Evolutionary conservation across 2,888 invertebrate species (phyloP).

Genomic region (Polymixis flavicincta): DNA sequence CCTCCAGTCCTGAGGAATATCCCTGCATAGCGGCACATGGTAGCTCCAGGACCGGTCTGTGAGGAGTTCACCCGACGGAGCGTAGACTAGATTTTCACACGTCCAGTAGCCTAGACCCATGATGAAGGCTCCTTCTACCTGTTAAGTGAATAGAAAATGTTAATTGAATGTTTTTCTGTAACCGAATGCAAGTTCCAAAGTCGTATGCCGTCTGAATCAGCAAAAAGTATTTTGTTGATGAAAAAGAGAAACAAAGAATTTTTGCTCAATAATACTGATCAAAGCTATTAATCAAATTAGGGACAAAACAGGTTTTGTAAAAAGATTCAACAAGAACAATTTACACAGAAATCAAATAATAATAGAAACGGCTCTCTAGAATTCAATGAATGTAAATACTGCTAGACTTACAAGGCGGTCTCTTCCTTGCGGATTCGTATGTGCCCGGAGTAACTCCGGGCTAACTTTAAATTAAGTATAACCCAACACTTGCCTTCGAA

Average conservation of each 20-base stretch:
- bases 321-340: constrained; percentile 1
- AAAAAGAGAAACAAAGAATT: background rate
- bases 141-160: background rate
- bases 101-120: constrained; percentile 95
- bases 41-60: constrained; percentile 95
- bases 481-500: background rate
- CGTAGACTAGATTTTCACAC: constrained; percentile 92
- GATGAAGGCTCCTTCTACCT: constrained; percentile 93
- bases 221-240: background rate
- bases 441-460: constrained; percentile 7
- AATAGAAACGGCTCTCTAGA: background rate
- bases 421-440: constrained; percentile 14
- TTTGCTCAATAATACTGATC: background rate
- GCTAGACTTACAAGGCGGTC: constrained; percentile 7
- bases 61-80: constrained; percentile 92
- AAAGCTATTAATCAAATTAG: background rate
- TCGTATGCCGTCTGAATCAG: background rate
- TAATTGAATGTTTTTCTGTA: background rate
- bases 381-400: constrained; percentile 30
- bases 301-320: no score
- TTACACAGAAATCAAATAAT: constrained; percentile 12
- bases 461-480: background rate
- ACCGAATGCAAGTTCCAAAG: background rate
- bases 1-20: constrained; percentile 94
- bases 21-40: constrained; percentile 93